Evolutionary conservation across 2,888 invertebrate species (phyloP).

Genomic region (Caenorhabditis afra): DNA sequence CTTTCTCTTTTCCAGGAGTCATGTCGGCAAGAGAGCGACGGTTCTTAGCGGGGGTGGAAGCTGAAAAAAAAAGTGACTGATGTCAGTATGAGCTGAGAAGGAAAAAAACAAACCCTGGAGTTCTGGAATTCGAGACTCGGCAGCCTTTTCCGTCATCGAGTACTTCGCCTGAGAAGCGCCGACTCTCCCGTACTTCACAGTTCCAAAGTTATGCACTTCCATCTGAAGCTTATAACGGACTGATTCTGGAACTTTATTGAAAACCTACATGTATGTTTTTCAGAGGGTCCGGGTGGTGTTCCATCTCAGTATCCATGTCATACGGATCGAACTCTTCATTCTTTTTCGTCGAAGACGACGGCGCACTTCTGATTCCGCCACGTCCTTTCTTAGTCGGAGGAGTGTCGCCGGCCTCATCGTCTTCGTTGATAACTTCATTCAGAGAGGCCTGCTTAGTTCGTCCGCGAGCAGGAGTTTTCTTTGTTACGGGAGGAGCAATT

Average conservation of each 20-base stretch:
- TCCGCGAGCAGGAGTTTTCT: constrained; percentile 30
- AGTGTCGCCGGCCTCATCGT: constrained; percentile 8
- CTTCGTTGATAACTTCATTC: constrained; percentile 36
- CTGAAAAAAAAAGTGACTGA: constrained; percentile 7
- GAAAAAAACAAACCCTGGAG: constrained; percentile 20
- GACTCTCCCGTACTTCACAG: constrained; percentile 64
- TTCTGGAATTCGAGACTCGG: constrained; percentile 60
- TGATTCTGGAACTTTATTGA: neutral
- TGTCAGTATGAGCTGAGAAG: too few species aligned
- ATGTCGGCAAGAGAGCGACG: constrained; percentile 61
- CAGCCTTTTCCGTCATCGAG: constrained; percentile 70
- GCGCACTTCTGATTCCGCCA: constrained; percentile 11
- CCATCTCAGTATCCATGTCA: constrained; percentile 70
- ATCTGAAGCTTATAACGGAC: constrained; percentile 62
- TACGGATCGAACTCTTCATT: constrained; percentile 72
- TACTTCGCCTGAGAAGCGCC: constrained; percentile 62
- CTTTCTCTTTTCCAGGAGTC: constrained; percentile 60
- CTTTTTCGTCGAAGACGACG: constrained; percentile 42
- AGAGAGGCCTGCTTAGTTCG: constrained; percentile 27
- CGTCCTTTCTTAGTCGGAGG: constrained; percentile 22
- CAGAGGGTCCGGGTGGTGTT: constrained; percentile 76
- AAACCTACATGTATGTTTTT: constrained; percentile 71
- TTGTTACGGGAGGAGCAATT: constrained; percentile 1
- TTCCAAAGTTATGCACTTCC: constrained; percentile 70
- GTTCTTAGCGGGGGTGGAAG: neutral